Percentiles rank a stretch among this genome's conserved stretches.
phyloP scores from a whole-genome alignment of 1,140 invertebrate genomes.

The Cydia fagiglandana region DNA sequence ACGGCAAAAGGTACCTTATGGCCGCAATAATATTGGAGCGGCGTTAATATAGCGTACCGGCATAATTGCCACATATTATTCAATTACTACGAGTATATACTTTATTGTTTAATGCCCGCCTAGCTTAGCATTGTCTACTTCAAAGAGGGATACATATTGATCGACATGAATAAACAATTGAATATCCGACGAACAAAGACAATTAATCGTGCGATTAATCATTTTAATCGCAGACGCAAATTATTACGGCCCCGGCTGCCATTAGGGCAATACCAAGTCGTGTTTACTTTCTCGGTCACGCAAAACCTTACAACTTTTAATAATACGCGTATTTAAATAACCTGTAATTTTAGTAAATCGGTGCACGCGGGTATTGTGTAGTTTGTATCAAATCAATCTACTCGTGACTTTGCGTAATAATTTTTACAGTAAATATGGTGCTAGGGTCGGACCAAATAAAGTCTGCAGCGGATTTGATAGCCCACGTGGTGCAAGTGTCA shows the following conservation, averaged over 20 bases:
- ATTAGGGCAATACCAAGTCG: constrained; percentile 5
- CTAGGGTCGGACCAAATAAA: no score
- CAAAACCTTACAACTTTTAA: constrained; percentile 27
- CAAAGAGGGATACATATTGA: not conserved
- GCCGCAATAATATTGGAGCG: no score
- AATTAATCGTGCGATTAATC: constrained; percentile 2
- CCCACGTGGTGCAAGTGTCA: no score
- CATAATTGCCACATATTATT: no score
- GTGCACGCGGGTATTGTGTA: not conserved
- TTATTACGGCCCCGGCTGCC: not conserved
- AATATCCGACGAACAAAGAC: not conserved
- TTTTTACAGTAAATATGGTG: no score
- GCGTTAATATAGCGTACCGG: no score
- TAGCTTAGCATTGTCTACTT: not conserved
- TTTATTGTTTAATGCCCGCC: not conserved
- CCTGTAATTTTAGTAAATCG: constrained; percentile 22
- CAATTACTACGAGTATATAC: no score
- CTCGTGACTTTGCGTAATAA: not conserved
- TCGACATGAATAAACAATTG: constrained; percentile 12
- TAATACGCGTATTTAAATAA: constrained; percentile 17
- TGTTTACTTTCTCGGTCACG: constrained; percentile 27
- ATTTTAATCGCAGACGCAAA: constrained; percentile 20
- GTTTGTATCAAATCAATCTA: constrained; percentile 11
- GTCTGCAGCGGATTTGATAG: no score
- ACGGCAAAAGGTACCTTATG: no score